These are phyloP conservation scores for Scophthalmus maximus DNA, from an alignment of 2,113 vertebrate genomes.

Conservation along the genomic window DNA sequence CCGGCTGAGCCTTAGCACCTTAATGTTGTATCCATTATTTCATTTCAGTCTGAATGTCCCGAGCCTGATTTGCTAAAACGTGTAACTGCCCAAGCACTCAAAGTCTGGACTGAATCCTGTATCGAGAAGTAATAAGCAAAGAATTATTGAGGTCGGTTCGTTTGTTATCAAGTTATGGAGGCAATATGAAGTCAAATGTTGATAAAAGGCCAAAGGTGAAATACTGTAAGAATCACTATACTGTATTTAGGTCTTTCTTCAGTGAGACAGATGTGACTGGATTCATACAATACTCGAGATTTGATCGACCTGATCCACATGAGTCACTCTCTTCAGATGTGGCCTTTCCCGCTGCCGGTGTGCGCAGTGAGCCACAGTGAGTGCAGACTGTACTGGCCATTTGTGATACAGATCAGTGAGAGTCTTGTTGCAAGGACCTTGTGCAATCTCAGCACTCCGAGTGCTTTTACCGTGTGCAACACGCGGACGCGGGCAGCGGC, in stretches of 20 bases:
- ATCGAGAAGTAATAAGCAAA: too few relatives aligned
- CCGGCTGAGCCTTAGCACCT: neutral
- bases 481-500: neutral
- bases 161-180: too few relatives aligned
- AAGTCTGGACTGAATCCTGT: neutral
- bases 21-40: neutral
- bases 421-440: slow-evolving; percentile 1
- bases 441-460: neutral
- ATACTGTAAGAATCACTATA: neutral
- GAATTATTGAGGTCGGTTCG: too few relatives aligned
- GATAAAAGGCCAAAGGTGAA: neutral
- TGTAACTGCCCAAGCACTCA: neutral
- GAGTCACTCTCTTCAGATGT: too few relatives aligned
- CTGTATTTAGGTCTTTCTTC: slow-evolving; percentile 5
- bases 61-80: neutral
- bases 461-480: slow-evolving; percentile 10
- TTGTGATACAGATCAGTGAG: too few relatives aligned
- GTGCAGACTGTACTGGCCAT: too few relatives aligned
- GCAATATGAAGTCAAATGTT: neutral
- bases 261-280: too few relatives aligned
- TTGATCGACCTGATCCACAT: too few relatives aligned
- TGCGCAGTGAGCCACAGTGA: too few relatives aligned
- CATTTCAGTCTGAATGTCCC: neutral
- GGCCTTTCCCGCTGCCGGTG: too few relatives aligned
- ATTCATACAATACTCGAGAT: too few relatives aligned